Conservation (phyloP, 2,113 vertebrate genomes). For the Synchiropus splendidus region DNA sequence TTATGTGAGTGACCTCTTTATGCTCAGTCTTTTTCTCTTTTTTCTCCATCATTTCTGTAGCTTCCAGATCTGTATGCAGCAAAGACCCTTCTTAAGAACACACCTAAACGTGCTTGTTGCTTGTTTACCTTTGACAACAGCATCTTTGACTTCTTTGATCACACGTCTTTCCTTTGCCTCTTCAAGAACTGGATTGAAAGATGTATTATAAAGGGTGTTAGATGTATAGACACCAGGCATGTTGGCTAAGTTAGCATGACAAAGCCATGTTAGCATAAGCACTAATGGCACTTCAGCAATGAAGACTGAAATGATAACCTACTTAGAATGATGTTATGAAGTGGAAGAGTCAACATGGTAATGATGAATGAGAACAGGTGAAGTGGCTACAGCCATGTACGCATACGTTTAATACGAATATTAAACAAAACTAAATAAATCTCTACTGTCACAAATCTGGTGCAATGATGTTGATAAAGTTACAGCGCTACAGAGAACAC, state of each 20-base stretch:
- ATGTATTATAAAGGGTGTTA: constrained; percentile 1
- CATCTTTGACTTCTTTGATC: constrained; percentile 33
- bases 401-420: too few relatives aligned
- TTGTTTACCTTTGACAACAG: constrained; percentile 40
- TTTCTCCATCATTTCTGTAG: constrained; percentile 12
- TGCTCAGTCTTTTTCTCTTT: constrained; percentile 9
- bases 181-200: constrained; percentile 43
- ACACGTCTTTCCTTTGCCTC: constrained; percentile 37
- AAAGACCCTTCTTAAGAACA: constrained; percentile 4
- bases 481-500: too few relatives aligned
- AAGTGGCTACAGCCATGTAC: too few relatives aligned
- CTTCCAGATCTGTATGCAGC: constrained; percentile 38
- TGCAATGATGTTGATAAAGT: too few relatives aligned
- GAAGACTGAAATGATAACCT: constrained; percentile 2
- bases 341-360: too few relatives aligned
- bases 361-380: too few relatives aligned
- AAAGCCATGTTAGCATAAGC: constrained; percentile 21
- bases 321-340: too few relatives aligned
- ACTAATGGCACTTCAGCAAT: constrained; percentile 14
- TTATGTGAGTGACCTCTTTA: constrained; percentile 8
- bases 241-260: background rate
- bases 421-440: too few relatives aligned
- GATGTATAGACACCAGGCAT: background rate
- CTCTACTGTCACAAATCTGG: too few relatives aligned
- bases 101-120: background rate